phyloP scores from a whole-genome alignment of 2,888 invertebrate genomes.

The Osedax fenrisi region DNA sequence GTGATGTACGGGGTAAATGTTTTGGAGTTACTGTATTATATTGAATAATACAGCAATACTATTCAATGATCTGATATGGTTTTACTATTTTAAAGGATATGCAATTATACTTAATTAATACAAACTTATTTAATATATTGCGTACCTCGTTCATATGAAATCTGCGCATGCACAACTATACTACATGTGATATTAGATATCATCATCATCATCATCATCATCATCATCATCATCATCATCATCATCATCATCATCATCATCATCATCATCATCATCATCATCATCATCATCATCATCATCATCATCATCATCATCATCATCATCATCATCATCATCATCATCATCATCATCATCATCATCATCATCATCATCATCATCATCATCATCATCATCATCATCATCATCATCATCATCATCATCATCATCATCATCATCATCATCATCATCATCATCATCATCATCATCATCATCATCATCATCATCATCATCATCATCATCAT shows the following conservation, averaged over 20 bases:
- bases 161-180: too few relatives aligned
- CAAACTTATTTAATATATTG: too few relatives aligned
- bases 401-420: background rate
- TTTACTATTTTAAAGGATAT: too few relatives aligned
- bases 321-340: background rate
- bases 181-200: too few relatives aligned
- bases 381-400: background rate
- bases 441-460: background rate
- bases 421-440: background rate
- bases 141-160: too few relatives aligned
- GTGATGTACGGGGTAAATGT: too few relatives aligned
- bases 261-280: background rate
- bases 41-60: too few relatives aligned
- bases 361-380: background rate
- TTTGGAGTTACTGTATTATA: too few relatives aligned
- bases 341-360: background rate
- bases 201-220: too few relatives aligned
- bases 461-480: background rate
- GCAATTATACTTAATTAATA: too few relatives aligned
- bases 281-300: background rate
- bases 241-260: background rate
- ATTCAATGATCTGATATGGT: too few relatives aligned
- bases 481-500: background rate
- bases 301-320: background rate
- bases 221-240: too few relatives aligned